Evolutionary conservation across 2,888 invertebrate genomes (phyloP).

Genomic region (Lottia scabra): DNA sequence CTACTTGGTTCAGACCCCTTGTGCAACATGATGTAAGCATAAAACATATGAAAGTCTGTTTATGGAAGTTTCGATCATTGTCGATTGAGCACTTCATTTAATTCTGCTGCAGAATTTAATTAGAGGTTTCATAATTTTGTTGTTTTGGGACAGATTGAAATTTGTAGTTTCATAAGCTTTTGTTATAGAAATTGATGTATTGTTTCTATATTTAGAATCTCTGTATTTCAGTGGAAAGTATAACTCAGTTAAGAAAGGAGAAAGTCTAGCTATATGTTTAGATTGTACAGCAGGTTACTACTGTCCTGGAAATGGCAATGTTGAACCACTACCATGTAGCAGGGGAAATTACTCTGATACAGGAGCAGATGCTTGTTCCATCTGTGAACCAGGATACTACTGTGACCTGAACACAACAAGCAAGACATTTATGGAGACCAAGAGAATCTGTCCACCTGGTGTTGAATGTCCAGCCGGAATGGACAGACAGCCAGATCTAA

Average conservation of each 20-base stretch:
- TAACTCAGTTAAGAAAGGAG: conserved; percentile 46
- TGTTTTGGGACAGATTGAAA: no score
- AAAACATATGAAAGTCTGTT: no score
- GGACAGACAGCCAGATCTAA: conserved; percentile 54
- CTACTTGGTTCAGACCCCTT: no score
- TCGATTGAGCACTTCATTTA: no score
- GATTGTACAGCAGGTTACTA: conserved; percentile 63
- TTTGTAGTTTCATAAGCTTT: no score
- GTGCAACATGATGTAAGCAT: no score
- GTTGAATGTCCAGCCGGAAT: conserved; percentile 63
- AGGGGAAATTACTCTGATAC: conserved; percentile 63
- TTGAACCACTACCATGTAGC: conserved; percentile 56
- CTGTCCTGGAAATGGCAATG: conserved; percentile 54
- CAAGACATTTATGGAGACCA: conserved; percentile 39
- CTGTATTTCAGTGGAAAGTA: conserved; percentile 56
- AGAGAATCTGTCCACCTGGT: conserved; percentile 59
- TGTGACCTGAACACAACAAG: conserved; percentile 63
- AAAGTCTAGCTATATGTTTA: conserved; percentile 46
- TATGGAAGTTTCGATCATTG: no score
- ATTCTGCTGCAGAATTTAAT: no score
- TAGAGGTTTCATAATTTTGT: no score
- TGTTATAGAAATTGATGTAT: no score
- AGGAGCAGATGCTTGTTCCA: conserved; percentile 52
- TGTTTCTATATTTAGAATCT: no score
- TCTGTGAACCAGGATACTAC: conserved; percentile 60